These are phyloP conservation scores for Blera fallax DNA, from an alignment of 2,888 invertebrate genomes.

Conservation along the genomic window DNA sequence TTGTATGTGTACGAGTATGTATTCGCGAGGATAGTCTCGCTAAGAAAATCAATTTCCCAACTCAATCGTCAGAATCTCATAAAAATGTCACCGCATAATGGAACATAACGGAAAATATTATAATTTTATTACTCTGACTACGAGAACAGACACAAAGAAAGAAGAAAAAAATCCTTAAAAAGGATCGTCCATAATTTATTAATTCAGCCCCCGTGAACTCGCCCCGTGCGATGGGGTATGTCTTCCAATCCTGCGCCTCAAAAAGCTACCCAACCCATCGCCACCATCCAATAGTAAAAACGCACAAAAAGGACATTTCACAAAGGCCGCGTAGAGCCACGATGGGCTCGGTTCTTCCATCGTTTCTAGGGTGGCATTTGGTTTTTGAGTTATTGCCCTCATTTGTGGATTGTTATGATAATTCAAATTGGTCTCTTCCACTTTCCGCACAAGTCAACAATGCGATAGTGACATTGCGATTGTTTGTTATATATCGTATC, in stretches of 20 bases:
- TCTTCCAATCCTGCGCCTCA: slow-evolving; percentile 24
- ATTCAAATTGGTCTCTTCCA: slow-evolving; percentile 74
- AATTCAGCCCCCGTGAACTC: slow-evolving; percentile 31
- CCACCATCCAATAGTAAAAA: not conserved
- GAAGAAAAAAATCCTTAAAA: slow-evolving; percentile 34
- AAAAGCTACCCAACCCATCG: not conserved
- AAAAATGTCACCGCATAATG: slow-evolving; percentile 71
- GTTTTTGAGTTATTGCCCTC: slow-evolving; percentile 69
- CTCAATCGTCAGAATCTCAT: slow-evolving; percentile 53
- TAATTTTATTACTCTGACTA: slow-evolving; percentile 64
- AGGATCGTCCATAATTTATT: slow-evolving; percentile 71
- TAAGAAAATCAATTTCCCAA: slow-evolving; percentile 56
- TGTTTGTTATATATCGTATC: slow-evolving; percentile 39
- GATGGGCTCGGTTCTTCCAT: slow-evolving; percentile 20
- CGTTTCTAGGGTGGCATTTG: slow-evolving; percentile 15
- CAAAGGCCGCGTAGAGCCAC: slow-evolving; percentile 14
- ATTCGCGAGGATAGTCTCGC: slow-evolving; percentile 19
- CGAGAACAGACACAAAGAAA: not conserved
- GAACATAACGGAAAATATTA: slow-evolving; percentile 68
- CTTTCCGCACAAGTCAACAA: slow-evolving; percentile 71
- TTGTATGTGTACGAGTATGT: not conserved
- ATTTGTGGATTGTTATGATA: slow-evolving; percentile 74
- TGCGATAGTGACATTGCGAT: slow-evolving; percentile 71
- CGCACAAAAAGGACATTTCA: slow-evolving; percentile 30
- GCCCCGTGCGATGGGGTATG: not conserved